Evolutionary conservation across 2,797 vertebrate genomes (phyloP).

Genomic region (Artibeus jamaicensis): DNA sequence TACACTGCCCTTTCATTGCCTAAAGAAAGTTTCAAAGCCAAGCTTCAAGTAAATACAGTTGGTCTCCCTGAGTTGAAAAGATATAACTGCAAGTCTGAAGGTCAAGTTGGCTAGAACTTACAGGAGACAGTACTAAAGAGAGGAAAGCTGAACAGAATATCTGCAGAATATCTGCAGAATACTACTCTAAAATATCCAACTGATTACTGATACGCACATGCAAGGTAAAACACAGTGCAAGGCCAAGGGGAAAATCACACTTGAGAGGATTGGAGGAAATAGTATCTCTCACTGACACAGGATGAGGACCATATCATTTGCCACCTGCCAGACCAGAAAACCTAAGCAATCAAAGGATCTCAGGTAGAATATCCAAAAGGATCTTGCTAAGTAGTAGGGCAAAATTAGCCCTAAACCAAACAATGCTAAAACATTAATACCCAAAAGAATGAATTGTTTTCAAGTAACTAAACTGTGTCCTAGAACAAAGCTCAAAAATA

Average conservation of each 20-base stretch:
- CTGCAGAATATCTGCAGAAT: background rate
- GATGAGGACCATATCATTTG: background rate
- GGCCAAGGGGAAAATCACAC: background rate
- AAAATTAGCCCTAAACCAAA: background rate
- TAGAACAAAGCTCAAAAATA: background rate
- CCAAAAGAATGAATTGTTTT: background rate
- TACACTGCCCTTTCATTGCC: background rate
- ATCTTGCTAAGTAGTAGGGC: background rate
- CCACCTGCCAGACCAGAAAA: background rate
- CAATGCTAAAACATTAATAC: background rate
- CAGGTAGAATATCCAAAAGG: background rate
- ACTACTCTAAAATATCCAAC: background rate
- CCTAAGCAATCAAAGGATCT: background rate
- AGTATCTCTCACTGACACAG: background rate
- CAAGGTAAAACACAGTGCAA: background rate
- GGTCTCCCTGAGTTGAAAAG: background rate
- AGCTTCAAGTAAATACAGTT: background rate
- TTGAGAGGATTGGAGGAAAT: background rate
- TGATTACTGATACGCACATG: background rate
- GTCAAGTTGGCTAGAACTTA: background rate
- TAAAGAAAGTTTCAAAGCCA: background rate
- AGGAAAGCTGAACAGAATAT: background rate
- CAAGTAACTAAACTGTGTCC: background rate
- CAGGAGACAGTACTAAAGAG: background rate
- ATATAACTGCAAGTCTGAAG: background rate